Evolutionary conservation across 2,888 invertebrate genomes (phyloP), one percentile per base, ranked within the genome.

Genomic region (Chirona hameri): DNA sequence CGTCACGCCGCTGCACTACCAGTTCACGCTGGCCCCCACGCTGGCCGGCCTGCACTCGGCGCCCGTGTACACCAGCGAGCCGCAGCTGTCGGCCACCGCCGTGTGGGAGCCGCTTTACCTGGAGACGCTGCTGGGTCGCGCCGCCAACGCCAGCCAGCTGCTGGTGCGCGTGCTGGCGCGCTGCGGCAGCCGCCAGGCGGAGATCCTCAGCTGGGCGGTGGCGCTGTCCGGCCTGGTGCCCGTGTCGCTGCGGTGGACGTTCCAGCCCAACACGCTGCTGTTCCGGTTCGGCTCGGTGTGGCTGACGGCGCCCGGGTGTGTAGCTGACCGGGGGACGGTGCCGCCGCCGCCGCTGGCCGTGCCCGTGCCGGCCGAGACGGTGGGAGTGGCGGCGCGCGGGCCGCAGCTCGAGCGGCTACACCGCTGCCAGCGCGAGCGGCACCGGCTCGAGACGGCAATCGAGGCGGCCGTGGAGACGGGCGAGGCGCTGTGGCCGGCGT

Each of bases 231-330:
- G 72, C 18, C 81, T 83, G 39, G 83, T 83, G 80, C 83, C 83
- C 46, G 69, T 83, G 14, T 48, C 48, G n/a, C 27, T 52, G 52
- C 48, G 52, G 24, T 79, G 79, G 52, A 39, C n/a, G 79, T 52
- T 79, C 52, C 27, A n/a, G 79, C 52, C 79, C 79, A 83, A 83
- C 60, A 81, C 83, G n/a, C 80, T 83, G 48, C 81, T 83, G 18
- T 83, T 83, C 48, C 81, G 81, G 55, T 65, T 80, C 60, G 79
- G 57, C 15, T 12, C 27, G 27, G 27, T 52, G 24, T 79, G 79
- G 79, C 27, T 79, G 79, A 79, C 79, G 52, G 79, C 48, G 52
- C 14, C 48, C 27, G 48, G 46, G n/a, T 48, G 52, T 18, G 79
- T 79, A 15, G 48, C 52, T 14, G 79, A 79, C 7, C 27, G 48